Percentiles rank a stretch among this genome's conserved stretches.
phyloP scores from a whole-genome alignment of 2,113 vertebrate genomes.

The Etia nguti region DNA sequence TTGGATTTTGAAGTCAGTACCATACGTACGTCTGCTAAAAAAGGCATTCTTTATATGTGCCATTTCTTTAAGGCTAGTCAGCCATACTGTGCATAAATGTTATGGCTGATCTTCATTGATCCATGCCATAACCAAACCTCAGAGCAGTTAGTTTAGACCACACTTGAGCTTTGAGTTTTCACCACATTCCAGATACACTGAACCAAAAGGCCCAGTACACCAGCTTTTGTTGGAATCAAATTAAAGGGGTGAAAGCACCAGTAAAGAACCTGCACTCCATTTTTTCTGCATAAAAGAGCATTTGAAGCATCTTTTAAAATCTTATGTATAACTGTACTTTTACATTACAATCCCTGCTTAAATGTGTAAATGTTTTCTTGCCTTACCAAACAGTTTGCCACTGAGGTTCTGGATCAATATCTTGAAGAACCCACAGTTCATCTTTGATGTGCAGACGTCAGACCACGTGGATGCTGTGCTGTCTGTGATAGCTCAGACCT shows the following conservation, averaged over 20 bases:
- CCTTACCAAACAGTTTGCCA: conserved; percentile 79
- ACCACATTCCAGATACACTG: background rate
- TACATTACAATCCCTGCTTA: background rate
- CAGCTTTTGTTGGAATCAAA: background rate
- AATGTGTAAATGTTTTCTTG: background rate
- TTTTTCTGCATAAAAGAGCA: background rate
- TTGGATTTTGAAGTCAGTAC: no score
- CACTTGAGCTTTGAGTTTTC: background rate
- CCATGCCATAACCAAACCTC: background rate
- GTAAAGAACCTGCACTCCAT: background rate
- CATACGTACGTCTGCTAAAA: no score
- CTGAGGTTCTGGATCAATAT: conserved; percentile 98
- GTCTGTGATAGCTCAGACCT: conserved; percentile 95
- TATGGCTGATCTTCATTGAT: background rate
- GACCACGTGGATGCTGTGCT: conserved; percentile 92
- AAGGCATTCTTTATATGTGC: background rate
- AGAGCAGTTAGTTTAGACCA: background rate
- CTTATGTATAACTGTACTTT: background rate
- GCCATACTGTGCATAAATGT: background rate
- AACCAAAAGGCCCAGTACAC: background rate
- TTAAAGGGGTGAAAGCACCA: background rate
- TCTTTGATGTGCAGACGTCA: conserved; percentile 92
- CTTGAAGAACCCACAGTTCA: conserved; percentile 95
- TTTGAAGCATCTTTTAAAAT: background rate
- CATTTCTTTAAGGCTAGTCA: background rate